A percentile compares a stretch with the other conserved stretches of the same genome.
phyloP scores from a whole-genome alignment of 2,797 vertebrate species.

The Pangasius mekongensis region DNA sequence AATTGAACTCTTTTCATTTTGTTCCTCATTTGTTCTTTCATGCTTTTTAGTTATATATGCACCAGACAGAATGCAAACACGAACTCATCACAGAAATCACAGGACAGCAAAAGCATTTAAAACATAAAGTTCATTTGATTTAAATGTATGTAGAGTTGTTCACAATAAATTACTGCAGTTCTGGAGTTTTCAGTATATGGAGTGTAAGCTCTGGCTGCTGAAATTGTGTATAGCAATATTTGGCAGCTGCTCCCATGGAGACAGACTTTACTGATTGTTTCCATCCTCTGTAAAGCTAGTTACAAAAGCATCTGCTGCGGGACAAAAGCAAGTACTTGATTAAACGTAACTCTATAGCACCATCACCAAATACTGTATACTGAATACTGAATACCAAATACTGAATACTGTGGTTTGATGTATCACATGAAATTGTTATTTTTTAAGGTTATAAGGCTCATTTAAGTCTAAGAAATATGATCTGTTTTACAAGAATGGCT shows the following conservation, averaged over 20 bases:
- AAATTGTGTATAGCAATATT: constrained; percentile 68
- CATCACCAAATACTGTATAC: not conserved
- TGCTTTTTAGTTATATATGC: not conserved
- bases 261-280: constrained; percentile 71
- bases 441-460: not conserved
- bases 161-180: constrained; percentile 6
- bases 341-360: constrained; percentile 33
- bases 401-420: constrained; percentile 15
- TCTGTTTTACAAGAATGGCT: not conserved
- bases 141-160: constrained; percentile 27
- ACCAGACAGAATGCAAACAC: not conserved
- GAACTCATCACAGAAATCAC: not conserved
- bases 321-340: constrained; percentile 16
- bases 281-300: constrained; percentile 64
- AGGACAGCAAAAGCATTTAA: not conserved
- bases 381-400: not conserved
- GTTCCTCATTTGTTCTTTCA: not conserved
- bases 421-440: not conserved
- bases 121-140: not conserved
- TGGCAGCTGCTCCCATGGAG: constrained; percentile 68
- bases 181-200: constrained; percentile 45
- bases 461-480: not conserved
- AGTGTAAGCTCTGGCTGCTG: constrained; percentile 63
- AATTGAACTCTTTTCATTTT: not conserved
- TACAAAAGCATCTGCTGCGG: constrained; percentile 41